Evolutionary conservation across 2,797 vertebrate species (phyloP).

Genomic region (Sebastes iracundus): DNA sequence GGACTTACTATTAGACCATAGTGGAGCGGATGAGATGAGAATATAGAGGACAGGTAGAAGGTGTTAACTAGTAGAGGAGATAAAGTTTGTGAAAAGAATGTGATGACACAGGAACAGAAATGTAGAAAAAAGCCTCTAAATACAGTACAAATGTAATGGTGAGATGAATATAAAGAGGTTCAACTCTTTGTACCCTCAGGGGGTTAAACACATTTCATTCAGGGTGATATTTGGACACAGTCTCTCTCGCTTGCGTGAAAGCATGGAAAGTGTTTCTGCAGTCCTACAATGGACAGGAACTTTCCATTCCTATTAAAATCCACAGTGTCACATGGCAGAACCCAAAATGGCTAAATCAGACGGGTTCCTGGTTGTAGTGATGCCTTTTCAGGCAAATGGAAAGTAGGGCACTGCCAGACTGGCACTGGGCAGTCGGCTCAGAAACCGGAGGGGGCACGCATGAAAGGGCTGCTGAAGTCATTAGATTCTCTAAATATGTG

Average conservation of each 20-base stretch:
- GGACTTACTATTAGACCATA: background rate
- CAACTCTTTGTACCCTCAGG: constrained; percentile 16
- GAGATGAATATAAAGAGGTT: background rate
- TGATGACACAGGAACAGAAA: background rate
- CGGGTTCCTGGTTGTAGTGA: constrained; percentile 57
- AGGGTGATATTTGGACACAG: constrained; percentile 51
- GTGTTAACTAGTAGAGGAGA: background rate
- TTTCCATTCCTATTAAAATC: constrained; percentile 80
- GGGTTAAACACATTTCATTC: constrained; percentile 50
- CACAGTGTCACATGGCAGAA: constrained; percentile 73
- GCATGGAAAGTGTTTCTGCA: constrained; percentile 72
- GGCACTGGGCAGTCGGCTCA: constrained; percentile 53
- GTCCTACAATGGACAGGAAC: constrained; percentile 65
- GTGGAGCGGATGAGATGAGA: constrained; percentile 21
- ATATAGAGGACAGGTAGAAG: background rate
- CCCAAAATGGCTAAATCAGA: constrained; percentile 81
- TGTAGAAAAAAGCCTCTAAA: background rate
- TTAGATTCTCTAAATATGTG: constrained; percentile 25
- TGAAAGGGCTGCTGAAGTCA: constrained; percentile 53
- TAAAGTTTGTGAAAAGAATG: background rate
- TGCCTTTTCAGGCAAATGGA: constrained; percentile 72
- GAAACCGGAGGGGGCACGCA: constrained; percentile 45
- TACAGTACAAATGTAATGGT: background rate
- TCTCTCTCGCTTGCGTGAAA: constrained; percentile 38
- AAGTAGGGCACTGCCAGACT: constrained; percentile 67